phyloP scores from a whole-genome alignment of 2,888 invertebrate species.

The Gortyna flavago region DNA sequence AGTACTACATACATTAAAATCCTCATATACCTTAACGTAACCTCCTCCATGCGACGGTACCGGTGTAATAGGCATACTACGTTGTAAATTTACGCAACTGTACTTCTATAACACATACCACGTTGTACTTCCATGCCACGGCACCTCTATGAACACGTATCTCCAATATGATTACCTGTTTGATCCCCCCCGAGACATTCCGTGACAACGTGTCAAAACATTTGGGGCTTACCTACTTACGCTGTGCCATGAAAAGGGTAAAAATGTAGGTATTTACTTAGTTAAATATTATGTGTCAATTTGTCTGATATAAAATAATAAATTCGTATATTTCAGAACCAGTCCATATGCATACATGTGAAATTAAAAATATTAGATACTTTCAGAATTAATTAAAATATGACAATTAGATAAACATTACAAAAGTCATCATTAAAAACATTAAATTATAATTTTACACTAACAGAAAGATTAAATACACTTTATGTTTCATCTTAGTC shows the following conservation, averaged over 20 bases:
- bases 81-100: not conserved
- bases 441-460: too few relatives aligned
- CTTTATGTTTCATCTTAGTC: too few relatives aligned
- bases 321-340: too few relatives aligned
- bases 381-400: too few relatives aligned
- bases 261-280: conserved; percentile 36
- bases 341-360: too few relatives aligned
- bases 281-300: conserved; percentile 19
- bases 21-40: not conserved
- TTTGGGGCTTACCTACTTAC: conserved; percentile 56
- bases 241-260: conserved; percentile 21
- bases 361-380: too few relatives aligned
- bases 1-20: not conserved
- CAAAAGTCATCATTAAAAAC: too few relatives aligned
- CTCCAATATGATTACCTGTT: conserved; percentile 57
- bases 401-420: too few relatives aligned
- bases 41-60: not conserved
- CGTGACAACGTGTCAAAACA: conserved; percentile 64
- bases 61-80: not conserved
- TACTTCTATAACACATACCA: not conserved
- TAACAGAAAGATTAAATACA: too few relatives aligned
- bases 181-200: conserved; percentile 55
- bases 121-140: not conserved
- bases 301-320: not conserved
- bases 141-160: conserved; percentile 27